phyloP scores from a whole-genome alignment of 2,888 invertebrate species.

The Melanophora roralis region DNA sequence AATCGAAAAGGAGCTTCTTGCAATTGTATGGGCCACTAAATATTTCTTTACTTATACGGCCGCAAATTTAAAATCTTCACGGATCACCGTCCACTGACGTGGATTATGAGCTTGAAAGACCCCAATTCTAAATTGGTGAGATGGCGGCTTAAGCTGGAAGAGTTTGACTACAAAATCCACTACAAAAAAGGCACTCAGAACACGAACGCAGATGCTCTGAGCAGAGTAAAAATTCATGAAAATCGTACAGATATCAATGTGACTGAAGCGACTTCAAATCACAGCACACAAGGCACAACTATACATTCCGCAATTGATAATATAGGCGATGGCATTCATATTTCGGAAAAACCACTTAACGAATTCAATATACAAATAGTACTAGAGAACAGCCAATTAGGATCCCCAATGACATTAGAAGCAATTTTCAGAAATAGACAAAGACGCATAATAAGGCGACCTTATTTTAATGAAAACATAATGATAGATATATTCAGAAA shows the following conservation, averaged over 20 bases:
- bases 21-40: slow-evolving; percentile 27
- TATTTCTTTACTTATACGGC: not conserved
- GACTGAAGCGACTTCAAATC: slow-evolving; percentile 59
- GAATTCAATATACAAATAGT: slow-evolving; percentile 61
- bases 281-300: slow-evolving; percentile 25
- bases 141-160: slow-evolving; percentile 15
- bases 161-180: not conserved
- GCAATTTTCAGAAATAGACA: slow-evolving; percentile 54
- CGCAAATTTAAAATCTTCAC: slow-evolving; percentile 7
- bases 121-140: slow-evolving; percentile 1
- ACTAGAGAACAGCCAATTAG: no score
- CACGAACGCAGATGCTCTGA: not conserved
- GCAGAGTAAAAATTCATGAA: slow-evolving; percentile 60
- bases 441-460: not conserved
- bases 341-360: slow-evolving; percentile 64
- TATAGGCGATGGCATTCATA: slow-evolving; percentile 60
- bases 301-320: slow-evolving; percentile 39
- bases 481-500: slow-evolving; percentile 3
- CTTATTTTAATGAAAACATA: not conserved
- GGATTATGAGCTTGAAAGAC: slow-evolving; percentile 2
- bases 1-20: slow-evolving; percentile 44
- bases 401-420: slow-evolving; percentile 28
- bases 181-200: not conserved
- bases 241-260: slow-evolving; percentile 51
- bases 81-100: not conserved